Evolutionary conservation across 2,888 invertebrate species (phyloP).

Genomic region (Unio delphinus): DNA sequence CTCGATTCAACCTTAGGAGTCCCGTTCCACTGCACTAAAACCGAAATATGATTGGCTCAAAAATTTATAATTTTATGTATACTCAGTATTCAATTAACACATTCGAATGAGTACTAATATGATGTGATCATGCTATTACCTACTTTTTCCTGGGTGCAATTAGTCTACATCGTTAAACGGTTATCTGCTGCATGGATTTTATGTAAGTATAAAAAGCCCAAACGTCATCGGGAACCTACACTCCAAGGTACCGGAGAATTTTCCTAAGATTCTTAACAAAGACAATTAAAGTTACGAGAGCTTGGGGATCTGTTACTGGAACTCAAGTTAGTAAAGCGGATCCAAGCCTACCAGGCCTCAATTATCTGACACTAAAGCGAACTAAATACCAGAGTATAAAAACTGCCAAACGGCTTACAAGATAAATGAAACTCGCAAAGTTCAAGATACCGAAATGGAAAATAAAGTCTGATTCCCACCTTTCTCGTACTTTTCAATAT

Average conservation of each 20-base stretch:
- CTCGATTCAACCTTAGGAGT: no score
- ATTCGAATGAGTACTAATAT: no score
- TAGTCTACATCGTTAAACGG: no score
- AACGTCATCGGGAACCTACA: conserved; percentile 16
- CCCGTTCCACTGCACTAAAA: no score
- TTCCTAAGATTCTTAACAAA: conserved; percentile 7
- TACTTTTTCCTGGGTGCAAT: no score
- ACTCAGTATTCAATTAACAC: no score
- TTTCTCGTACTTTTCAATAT: conserved; percentile 11
- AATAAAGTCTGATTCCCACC: conserved; percentile 9
- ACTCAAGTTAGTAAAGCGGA: conserved; percentile 8
- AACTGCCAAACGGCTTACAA: conserved; percentile 15
- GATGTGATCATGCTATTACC: no score
- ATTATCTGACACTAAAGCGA: conserved; percentile 15
- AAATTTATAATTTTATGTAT: no score
- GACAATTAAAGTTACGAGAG: conserved; percentile 5
- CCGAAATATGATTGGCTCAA: no score
- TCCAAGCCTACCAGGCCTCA: background rate
- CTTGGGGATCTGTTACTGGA: conserved; percentile 4
- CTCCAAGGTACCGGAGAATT: conserved; percentile 2
- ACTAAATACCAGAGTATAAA: conserved; percentile 13
- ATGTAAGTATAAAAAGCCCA: conserved; percentile 2
- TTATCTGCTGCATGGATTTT: no score
- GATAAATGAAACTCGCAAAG: conserved; percentile 17
- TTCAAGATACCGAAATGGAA: conserved; percentile 2